Conservation (phyloP, 2,888 invertebrate species). For the Eupithecia subumbrata region DNA sequence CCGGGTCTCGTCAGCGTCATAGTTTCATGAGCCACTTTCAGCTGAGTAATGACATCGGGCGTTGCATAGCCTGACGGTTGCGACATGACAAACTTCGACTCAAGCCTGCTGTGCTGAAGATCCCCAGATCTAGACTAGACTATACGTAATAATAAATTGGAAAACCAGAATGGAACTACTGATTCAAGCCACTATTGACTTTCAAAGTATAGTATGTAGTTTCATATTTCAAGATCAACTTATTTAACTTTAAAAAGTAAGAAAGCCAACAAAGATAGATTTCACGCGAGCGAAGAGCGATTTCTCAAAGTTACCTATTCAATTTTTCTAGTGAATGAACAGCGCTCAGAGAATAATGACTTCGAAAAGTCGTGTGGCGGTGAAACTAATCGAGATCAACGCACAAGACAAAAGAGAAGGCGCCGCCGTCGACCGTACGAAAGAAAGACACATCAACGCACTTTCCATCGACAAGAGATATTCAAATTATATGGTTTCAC, state of each 20-base stretch:
- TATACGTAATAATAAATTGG: background rate
- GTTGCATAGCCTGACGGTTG: conserved; percentile 49
- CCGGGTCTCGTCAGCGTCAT: conserved; percentile 68
- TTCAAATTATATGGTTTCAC: conserved; percentile 60
- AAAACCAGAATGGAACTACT: background rate
- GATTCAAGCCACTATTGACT: background rate
- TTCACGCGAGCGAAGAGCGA: conserved; percentile 15
- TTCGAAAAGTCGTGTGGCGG: conserved; percentile 55
- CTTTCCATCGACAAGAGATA: conserved; percentile 67
- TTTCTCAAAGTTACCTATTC: conserved; percentile 26
- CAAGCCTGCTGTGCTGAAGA: background rate
- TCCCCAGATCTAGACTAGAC: conserved; percentile 5
- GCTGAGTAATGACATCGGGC: conserved; percentile 64
- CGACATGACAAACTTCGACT: conserved; percentile 54
- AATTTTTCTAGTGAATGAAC: conserved; percentile 37
- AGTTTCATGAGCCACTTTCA: conserved; percentile 73
- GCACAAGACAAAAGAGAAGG: conserved; percentile 67
- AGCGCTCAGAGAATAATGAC: conserved; percentile 35
- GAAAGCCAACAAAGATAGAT: conserved; percentile 4
- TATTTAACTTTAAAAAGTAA: conserved; percentile 5
- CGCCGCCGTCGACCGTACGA: conserved; percentile 57
- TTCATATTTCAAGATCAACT: background rate
- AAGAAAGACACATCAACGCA: conserved; percentile 61
- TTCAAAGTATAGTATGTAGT: background rate
- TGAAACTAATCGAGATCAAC: conserved; percentile 73